Percentiles rank a stretch among this genome's conserved stretches.
phyloP scores from a whole-genome alignment of 2,888 invertebrate genomes.

The Chouioia cunea region DNA sequence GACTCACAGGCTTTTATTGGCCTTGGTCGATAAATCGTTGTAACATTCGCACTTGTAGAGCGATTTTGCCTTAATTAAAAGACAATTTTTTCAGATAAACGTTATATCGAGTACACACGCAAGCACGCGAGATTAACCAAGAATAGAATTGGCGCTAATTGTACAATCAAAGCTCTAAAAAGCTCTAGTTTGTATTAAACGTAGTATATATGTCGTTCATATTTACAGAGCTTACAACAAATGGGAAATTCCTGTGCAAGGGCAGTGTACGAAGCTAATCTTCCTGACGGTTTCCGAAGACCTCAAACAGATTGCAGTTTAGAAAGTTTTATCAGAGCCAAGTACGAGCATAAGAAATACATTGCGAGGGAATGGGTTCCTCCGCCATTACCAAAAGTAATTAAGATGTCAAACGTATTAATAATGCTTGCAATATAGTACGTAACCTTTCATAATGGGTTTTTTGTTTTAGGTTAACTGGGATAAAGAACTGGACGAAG shows the following conservation, averaged over 20 bases:
- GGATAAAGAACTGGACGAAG: slow-evolving; percentile 91
- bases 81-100: no score
- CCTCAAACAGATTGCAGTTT: slow-evolving; percentile 95
- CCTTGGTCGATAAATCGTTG: slow-evolving; percentile 32
- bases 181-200: no score
- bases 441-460: background rate
- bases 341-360: slow-evolving; percentile 99
- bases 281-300: slow-evolving; percentile 94
- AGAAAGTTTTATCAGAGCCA: slow-evolving; percentile 96
- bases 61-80: slow-evolving; percentile 4
- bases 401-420: slow-evolving; percentile 8
- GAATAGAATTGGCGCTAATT: slow-evolving; percentile 1
- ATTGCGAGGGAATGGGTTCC: slow-evolving; percentile 98
- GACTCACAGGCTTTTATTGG: slow-evolving; percentile 39
- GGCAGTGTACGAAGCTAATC: slow-evolving; percentile 96
- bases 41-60: slow-evolving; percentile 1
- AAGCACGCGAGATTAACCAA: no score
- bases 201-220: no score
- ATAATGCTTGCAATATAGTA: background rate
- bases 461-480: slow-evolving; percentile 70
- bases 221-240: slow-evolving; percentile 82
- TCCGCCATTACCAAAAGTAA: slow-evolving; percentile 85
- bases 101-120: no score
- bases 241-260: slow-evolving; percentile 98
- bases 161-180: background rate